phyloP scores from a whole-genome alignment of 2,113 vertebrate species.

The Petroica traversi region DNA sequence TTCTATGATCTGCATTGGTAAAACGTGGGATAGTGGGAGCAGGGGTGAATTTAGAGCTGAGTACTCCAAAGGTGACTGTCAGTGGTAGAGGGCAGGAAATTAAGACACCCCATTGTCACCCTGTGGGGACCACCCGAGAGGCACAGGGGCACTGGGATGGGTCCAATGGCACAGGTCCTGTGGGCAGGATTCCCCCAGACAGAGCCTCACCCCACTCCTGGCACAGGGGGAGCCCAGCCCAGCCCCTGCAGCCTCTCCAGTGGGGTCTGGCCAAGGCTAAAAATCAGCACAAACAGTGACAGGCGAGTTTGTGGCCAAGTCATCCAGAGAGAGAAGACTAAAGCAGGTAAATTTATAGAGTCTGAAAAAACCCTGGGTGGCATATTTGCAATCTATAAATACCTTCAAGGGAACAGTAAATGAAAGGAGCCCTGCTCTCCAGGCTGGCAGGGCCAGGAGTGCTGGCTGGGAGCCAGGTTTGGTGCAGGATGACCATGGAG shows the following conservation, averaged over 20 bases:
- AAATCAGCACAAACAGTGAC: not conserved
- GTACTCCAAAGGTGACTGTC: not conserved
- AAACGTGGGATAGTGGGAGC: fast-evolving
- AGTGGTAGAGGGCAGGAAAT: not conserved
- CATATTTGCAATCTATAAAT: not conserved
- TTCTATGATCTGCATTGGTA: fast-evolving
- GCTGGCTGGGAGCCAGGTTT: not conserved
- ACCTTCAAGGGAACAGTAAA: not conserved
- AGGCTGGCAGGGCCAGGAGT: not conserved
- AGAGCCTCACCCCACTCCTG: not conserved
- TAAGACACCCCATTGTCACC: not conserved
- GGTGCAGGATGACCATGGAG: not conserved
- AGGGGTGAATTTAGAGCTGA: not conserved
- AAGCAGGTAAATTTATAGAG: not conserved
- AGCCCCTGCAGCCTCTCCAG: not conserved
- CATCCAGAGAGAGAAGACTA: not conserved
- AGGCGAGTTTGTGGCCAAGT: not conserved
- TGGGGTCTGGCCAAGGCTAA: not conserved
- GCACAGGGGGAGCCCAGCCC: not conserved
- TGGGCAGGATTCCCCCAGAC: not conserved
- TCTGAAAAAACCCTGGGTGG: not conserved
- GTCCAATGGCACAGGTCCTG: fast-evolving
- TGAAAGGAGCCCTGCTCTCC: not conserved
- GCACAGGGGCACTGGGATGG: not conserved
- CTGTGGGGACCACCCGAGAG: fast-evolving